These are phyloP conservation scores for Hypotaenidia okinawae DNA, from an alignment of 2,797 vertebrate species.

Conservation along the genomic window DNA sequence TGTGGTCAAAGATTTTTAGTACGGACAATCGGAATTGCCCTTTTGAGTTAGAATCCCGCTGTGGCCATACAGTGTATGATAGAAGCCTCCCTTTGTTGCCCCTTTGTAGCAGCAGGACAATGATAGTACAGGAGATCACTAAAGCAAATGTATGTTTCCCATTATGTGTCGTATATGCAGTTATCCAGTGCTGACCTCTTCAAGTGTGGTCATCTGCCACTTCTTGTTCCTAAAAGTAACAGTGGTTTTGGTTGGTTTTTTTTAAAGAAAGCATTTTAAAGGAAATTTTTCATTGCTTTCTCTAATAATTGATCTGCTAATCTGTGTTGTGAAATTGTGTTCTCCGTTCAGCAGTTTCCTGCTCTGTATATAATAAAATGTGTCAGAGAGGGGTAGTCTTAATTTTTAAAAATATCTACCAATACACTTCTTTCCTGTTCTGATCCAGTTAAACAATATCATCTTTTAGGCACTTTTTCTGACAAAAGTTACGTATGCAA, in stretches of 20 bases:
- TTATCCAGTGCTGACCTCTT: not conserved
- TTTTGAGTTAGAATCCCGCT: conserved; percentile 2
- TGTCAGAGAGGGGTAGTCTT: not conserved
- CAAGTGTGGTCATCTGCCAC: not conserved
- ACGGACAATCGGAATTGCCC: not conserved
- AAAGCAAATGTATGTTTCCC: not conserved
- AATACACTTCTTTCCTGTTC: not conserved
- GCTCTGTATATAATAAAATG: not conserved
- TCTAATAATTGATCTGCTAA: not conserved
- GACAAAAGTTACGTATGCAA: not conserved
- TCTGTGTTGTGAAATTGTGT: not conserved
- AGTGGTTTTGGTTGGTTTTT: not conserved
- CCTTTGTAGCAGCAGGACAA: not conserved
- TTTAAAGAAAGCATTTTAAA: not conserved
- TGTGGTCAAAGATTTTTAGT: not conserved
- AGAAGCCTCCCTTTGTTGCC: conserved; percentile 14
- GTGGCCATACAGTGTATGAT: not conserved
- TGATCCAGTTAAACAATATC: not conserved
- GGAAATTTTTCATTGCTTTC: not conserved
- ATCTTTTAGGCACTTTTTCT: not conserved
- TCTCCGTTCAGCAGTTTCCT: conserved; percentile 26
- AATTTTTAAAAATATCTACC: not conserved
- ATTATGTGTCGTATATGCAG: not conserved
- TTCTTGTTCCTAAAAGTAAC: not conserved
- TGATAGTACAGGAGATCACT: not conserved